Percentiles rank a stretch among this genome's conserved stretches.
phyloP scores from a whole-genome alignment of 2,797 vertebrate species.

The Peromyscus attwateri region DNA sequence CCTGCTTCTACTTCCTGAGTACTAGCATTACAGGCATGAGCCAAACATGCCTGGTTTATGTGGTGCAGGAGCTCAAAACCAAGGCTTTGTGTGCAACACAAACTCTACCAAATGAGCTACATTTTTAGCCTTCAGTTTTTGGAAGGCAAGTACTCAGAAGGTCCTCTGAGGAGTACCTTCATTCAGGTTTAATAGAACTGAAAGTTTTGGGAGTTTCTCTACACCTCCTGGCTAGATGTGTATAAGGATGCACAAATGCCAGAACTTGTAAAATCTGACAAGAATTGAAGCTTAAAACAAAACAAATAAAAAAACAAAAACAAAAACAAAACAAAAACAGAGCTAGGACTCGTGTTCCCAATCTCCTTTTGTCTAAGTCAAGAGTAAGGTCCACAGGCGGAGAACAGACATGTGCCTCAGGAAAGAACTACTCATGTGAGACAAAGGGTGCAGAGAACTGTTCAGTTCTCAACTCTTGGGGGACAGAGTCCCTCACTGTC shows the following conservation, averaged over 20 bases:
- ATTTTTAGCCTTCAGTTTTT: background rate
- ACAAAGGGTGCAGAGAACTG: background rate
- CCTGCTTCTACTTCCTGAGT: background rate
- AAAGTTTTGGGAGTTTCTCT: background rate
- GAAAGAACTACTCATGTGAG: background rate
- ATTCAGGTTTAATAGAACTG: background rate
- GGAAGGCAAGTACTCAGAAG: background rate
- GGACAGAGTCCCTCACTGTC: background rate
- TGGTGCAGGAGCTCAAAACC: background rate
- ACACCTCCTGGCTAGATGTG: background rate
- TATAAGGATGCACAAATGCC: background rate
- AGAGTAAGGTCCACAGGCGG: background rate
- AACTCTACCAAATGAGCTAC: background rate
- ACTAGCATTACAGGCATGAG: background rate
- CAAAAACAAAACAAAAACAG: no score
- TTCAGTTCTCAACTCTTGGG: background rate
- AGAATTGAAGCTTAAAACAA: slow-evolving; percentile 50
- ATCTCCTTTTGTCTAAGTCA: background rate
- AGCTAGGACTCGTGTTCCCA: background rate
- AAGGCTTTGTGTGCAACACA: background rate
- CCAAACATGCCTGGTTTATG: background rate
- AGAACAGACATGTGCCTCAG: background rate
- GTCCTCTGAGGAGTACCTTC: background rate
- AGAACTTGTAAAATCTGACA: slow-evolving; percentile 91
- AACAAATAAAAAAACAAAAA: no score